Evolutionary conservation across 2,888 invertebrate genomes (phyloP).

Genomic region (Acleris sparsana): DNA sequence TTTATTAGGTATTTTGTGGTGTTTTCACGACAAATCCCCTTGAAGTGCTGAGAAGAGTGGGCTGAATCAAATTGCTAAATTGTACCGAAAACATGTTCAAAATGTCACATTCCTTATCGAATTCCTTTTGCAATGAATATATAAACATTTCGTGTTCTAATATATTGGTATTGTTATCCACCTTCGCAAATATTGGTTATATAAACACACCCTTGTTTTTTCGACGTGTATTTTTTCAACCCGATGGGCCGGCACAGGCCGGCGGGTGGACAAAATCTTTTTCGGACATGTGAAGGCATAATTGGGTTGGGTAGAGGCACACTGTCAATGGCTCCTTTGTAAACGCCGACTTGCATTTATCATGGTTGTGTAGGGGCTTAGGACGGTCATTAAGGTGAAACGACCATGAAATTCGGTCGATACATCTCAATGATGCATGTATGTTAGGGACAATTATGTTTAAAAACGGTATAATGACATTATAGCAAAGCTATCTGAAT

Average conservation of each 20-base stretch:
- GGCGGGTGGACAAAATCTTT: conserved; percentile 60
- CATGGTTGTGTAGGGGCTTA: conserved; percentile 63
- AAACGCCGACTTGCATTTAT: conserved; percentile 69
- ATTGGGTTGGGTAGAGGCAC: conserved; percentile 60
- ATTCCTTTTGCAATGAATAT: conserved; percentile 20
- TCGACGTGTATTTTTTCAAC: conserved; percentile 48
- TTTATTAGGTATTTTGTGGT: not conserved
- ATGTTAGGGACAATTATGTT: conserved; percentile 69
- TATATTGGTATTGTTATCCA: conserved; percentile 26
- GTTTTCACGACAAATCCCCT: not conserved
- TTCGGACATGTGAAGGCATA: conserved; percentile 57
- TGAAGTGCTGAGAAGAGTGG: conserved; percentile 20
- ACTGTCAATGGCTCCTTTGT: conserved; percentile 71
- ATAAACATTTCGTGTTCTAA: conserved; percentile 20
- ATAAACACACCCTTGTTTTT: conserved; percentile 20
- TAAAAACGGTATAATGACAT: conserved; percentile 59
- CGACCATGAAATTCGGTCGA: conserved; percentile 72
- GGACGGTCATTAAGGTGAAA: conserved; percentile 67
- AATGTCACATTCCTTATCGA: conserved; percentile 9
- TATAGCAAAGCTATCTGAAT: conserved; percentile 44
- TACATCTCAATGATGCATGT: conserved; percentile 60
- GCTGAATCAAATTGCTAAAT: conserved; percentile 14
- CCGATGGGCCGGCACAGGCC: conserved; percentile 46
- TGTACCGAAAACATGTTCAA: conserved; percentile 5
- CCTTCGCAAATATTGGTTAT: conserved; percentile 32